phyloP scores from a whole-genome alignment of 2,888 invertebrate species.

The Spilarctia lutea region DNA sequence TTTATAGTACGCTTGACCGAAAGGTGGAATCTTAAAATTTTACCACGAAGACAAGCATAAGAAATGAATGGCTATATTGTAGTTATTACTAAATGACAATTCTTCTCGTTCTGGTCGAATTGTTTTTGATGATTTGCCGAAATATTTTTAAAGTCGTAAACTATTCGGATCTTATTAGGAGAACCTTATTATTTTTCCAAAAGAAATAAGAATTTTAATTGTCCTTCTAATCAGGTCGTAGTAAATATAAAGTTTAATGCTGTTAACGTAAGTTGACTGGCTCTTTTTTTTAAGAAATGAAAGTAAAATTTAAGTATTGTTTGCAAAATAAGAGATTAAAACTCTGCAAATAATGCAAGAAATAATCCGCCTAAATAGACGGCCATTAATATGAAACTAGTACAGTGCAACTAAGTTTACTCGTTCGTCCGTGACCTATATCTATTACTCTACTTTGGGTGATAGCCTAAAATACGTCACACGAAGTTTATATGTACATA shows the following conservation, averaged over 20 bases:
- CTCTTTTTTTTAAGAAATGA: too few relatives aligned
- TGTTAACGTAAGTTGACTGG: too few relatives aligned
- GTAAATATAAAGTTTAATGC: too few relatives aligned
- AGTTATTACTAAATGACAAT: neutral
- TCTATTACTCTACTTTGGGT: neutral
- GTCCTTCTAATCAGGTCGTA: too few relatives aligned
- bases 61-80: neutral
- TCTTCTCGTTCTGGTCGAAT: too few relatives aligned
- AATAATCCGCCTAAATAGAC: neutral
- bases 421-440: neutral
- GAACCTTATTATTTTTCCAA: neutral
- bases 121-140: too few relatives aligned
- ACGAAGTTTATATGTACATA: neutral
- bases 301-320: too few relatives aligned
- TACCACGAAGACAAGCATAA: neutral
- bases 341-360: neutral
- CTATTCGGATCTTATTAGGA: neutral
- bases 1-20: slow-evolving; percentile 26
- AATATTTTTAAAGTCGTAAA: neutral
- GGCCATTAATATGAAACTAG: neutral
- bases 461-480: neutral
- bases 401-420: neutral
- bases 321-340: neutral
- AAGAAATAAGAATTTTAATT: neutral
- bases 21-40: slow-evolving; percentile 25